Evolutionary conservation across 1,140 invertebrate species (phyloP).

Genomic region (Bombus haemorrhoidalis): DNA sequence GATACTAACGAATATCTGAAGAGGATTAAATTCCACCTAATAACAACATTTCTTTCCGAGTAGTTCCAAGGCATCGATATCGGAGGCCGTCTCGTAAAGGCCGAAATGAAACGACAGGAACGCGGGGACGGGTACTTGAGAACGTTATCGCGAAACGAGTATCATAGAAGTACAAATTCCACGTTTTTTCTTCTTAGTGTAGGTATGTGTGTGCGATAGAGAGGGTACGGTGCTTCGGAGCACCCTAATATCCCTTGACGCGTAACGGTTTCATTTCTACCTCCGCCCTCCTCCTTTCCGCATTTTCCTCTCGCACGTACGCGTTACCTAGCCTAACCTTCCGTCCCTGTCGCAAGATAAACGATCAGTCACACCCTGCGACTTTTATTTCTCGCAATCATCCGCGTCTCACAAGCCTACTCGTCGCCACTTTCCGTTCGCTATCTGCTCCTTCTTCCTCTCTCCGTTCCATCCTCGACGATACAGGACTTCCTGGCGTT

Average conservation of each 20-base stretch:
- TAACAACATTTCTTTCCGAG: constrained; percentile 38
- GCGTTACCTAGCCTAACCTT: constrained; percentile 36
- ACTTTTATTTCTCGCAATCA: constrained; percentile 78
- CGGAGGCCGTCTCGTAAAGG: constrained; percentile 37
- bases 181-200: constrained; percentile 34
- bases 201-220: not conserved
- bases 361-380: constrained; percentile 79
- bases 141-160: constrained; percentile 68
- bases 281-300: constrained; percentile 34
- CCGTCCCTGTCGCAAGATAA: constrained; percentile 67
- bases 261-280: constrained; percentile 70
- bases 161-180: constrained; percentile 65
- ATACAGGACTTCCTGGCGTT: constrained; percentile 38
- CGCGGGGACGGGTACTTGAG: constrained; percentile 63
- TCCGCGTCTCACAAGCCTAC: constrained; percentile 63
- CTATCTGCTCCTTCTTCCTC: not conserved
- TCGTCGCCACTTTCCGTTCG: constrained; percentile 8
- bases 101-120: constrained; percentile 74
- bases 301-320: constrained; percentile 47
- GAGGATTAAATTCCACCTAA: constrained; percentile 66
- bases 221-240: constrained; percentile 45
- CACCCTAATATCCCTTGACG: constrained; percentile 68
- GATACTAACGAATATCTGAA: constrained; percentile 40
- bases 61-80: constrained; percentile 53
- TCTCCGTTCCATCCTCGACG: constrained; percentile 8